Evolutionary conservation across 1,140 invertebrate genomes (phyloP).

Genomic region (Calliopsis andreniformis): DNA sequence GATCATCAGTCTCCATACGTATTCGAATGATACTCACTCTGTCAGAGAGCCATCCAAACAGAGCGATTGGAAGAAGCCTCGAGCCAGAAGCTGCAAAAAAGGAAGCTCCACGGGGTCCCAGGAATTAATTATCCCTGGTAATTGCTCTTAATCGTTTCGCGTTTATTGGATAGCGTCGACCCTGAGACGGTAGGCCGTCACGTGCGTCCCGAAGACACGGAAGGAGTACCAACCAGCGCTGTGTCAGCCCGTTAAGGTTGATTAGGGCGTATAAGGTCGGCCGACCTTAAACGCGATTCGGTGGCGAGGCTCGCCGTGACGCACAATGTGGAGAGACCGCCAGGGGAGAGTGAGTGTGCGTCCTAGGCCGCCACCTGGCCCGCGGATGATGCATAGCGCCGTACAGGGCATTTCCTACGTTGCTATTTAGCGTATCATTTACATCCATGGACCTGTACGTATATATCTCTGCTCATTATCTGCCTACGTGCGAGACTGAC

Average conservation of each 20-base stretch:
- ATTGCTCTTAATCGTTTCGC: conserved; percentile 34
- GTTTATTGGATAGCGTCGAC: conserved; percentile 24
- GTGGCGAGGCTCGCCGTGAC: conserved; percentile 38
- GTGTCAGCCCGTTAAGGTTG: conserved; percentile 56
- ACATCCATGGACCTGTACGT: conserved; percentile 65
- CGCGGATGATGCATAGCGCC: conserved; percentile 73
- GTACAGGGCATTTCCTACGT: conserved; percentile 74
- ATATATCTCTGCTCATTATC: conserved; percentile 72
- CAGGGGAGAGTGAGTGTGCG: conserved; percentile 12
- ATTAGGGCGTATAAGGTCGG: conserved; percentile 65
- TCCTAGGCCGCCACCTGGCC: conserved; percentile 68
- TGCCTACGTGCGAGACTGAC: conserved; percentile 65
- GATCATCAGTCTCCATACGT: too few species aligned
- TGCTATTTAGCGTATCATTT: conserved; percentile 70
- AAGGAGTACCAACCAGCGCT: conserved; percentile 34
- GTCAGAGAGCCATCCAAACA: too few species aligned
- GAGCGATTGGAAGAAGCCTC: background rate
- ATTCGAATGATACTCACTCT: too few species aligned
- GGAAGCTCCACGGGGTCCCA: background rate
- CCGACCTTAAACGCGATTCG: conserved; percentile 51
- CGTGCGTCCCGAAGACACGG: conserved; percentile 57
- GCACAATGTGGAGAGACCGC: conserved; percentile 47
- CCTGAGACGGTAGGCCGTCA: conserved; percentile 54
- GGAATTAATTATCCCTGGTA: conserved; percentile 38
- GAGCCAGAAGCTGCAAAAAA: background rate